phyloP scores from a whole-genome alignment of 2,797 vertebrate species.

The Typhlichthys subterraneus region DNA sequence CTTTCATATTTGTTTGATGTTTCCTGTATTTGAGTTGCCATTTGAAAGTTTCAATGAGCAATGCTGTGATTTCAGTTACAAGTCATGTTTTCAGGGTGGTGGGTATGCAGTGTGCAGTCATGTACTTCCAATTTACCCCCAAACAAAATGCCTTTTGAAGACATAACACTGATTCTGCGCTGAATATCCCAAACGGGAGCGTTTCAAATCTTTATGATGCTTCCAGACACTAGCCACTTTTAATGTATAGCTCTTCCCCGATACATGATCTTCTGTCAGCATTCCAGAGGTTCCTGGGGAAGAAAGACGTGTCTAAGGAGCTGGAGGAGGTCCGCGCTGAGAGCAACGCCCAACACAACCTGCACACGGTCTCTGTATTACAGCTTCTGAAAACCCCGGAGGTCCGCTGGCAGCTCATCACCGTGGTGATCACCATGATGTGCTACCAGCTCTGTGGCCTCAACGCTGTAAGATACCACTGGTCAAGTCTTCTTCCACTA shows the following conservation, averaged over 20 bases:
- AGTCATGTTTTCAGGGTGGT: too few relatives aligned
- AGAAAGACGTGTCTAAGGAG: constrained; percentile 83
- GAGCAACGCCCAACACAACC: constrained; percentile 77
- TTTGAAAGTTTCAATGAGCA: too few relatives aligned
- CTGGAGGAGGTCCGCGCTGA: constrained; percentile 86
- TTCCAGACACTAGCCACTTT: neutral
- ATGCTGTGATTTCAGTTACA: too few relatives aligned
- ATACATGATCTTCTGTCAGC: constrained; percentile 68
- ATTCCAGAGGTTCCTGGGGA: constrained; percentile 88
- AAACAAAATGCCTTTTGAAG: too few relatives aligned
- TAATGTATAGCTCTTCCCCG: neutral
- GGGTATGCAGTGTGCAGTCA: too few relatives aligned
- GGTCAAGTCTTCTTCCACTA: neutral
- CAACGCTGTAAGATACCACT: constrained; percentile 83
- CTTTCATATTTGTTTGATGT: too few relatives aligned
- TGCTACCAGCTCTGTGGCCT: constrained; percentile 95
- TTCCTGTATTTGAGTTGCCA: too few relatives aligned
- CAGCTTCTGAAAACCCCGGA: constrained; percentile 77
- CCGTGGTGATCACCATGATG: constrained; percentile 85
- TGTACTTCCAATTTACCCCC: too few relatives aligned
- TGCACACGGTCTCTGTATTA: constrained; percentile 67
- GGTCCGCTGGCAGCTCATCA: constrained; percentile 88
- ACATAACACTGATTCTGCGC: too few relatives aligned
- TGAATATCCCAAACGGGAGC: too few relatives aligned
- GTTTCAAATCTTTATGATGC: neutral